Evolutionary conservation across 2,797 vertebrate genomes (phyloP).

Genomic region (Lophotriccus pileatus): DNA sequence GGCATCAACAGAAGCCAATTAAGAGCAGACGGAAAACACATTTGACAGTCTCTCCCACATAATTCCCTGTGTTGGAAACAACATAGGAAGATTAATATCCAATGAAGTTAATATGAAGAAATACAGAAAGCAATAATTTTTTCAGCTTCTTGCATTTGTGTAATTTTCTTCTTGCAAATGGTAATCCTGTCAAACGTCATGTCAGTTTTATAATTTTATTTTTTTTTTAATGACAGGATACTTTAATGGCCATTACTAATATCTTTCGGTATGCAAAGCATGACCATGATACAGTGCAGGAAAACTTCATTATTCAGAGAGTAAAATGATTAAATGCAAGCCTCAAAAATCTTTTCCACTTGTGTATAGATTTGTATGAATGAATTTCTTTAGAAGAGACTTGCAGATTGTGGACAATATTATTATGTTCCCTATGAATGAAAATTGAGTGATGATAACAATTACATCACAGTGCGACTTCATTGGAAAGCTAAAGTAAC

Average conservation of each 20-base stretch:
- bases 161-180: not conserved
- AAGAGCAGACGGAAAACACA: not conserved
- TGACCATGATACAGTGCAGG: not conserved
- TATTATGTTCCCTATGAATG: not conserved
- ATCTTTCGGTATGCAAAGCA: conserved; percentile 17
- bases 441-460: not conserved
- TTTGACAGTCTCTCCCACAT: not conserved
- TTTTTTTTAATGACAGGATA: not conserved
- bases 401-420: not conserved
- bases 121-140: not conserved
- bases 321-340: not conserved
- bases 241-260: not conserved
- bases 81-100: not conserved
- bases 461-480: not conserved
- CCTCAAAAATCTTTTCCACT: not conserved
- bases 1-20: not conserved
- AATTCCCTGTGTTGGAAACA: not conserved
- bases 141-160: not conserved
- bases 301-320: conserved; percentile 7
- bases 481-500: not conserved
- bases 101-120: not conserved
- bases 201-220: not conserved
- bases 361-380: not conserved
- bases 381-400: not conserved
- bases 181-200: conserved; percentile 12